phyloP scores from a whole-genome alignment of 2,797 vertebrate species.

The Ctenopoma multispine region DNA sequence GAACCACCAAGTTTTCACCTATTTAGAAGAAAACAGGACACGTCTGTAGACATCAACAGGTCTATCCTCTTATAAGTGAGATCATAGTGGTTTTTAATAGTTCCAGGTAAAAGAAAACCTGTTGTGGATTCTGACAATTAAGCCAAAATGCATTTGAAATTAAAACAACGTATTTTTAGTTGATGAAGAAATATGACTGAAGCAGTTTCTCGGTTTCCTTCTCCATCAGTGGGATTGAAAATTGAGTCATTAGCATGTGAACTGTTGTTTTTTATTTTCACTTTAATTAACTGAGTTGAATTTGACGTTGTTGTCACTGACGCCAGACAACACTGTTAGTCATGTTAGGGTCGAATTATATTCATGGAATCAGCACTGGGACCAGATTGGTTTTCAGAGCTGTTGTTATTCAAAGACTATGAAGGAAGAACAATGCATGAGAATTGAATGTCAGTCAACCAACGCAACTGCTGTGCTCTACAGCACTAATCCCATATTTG shows the following conservation, averaged over 20 bases:
- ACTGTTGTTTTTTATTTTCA: conserved; percentile 18
- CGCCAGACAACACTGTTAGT: conserved; percentile 8
- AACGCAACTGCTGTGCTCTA: conserved; percentile 39
- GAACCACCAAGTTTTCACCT: too few relatives aligned
- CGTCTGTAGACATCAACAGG: background rate
- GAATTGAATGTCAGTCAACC: conserved; percentile 56
- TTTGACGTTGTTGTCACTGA: conserved; percentile 11
- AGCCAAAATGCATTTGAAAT: background rate
- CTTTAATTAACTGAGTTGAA: conserved; percentile 24
- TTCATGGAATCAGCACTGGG: conserved; percentile 36
- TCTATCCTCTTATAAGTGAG: background rate
- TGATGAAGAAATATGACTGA: background rate
- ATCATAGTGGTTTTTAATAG: background rate
- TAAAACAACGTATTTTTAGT: background rate
- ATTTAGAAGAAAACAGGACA: background rate
- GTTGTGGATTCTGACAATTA: background rate
- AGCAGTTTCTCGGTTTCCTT: background rate
- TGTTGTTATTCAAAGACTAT: conserved; percentile 55
- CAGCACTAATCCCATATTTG: conserved; percentile 56
- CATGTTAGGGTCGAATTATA: conserved; percentile 24
- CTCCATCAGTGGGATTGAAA: background rate
- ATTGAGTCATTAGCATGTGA: conserved; percentile 19
- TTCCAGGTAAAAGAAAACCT: conserved; percentile 2
- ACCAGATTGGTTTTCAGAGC: conserved; percentile 37
- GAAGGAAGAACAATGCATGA: conserved; percentile 35